These are phyloP conservation scores for Gobius niger DNA, from an alignment of 2,113 vertebrate species.

Conservation along the genomic window DNA sequence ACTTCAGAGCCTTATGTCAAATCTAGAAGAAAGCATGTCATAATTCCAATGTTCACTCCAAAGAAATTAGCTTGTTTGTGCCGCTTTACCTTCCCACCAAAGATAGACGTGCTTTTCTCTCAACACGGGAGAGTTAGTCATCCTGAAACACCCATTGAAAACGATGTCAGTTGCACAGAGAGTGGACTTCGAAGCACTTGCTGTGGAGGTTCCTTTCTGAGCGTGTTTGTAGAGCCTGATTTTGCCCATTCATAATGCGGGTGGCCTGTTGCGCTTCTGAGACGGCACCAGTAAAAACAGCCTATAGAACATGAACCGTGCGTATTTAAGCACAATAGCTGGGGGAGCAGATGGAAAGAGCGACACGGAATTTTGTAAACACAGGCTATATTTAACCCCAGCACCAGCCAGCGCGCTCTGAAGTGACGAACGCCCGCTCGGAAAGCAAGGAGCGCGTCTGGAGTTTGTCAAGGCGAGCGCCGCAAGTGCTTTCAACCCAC, in stretches of 20 bases:
- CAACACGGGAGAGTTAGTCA: too few species aligned
- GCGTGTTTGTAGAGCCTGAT: neutral
- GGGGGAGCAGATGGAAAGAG: slow-evolving; percentile 30
- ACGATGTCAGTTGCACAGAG: too few species aligned
- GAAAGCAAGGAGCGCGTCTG: neutral
- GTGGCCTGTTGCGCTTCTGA: neutral
- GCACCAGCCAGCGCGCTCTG: slow-evolving; percentile 18
- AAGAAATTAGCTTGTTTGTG: too few species aligned
- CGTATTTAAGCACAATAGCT: neutral
- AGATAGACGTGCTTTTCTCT: too few species aligned
- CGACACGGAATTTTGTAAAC: slow-evolving; percentile 45
- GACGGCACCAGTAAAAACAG: neutral
- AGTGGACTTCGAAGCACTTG: too few species aligned
- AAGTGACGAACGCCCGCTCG: slow-evolving; percentile 26
- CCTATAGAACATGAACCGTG: neutral
- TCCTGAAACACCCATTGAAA: too few species aligned
- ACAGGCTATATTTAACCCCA: slow-evolving; percentile 53
- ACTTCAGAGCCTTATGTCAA: too few species aligned
- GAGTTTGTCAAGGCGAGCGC: slow-evolving; percentile 20
- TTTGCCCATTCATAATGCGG: neutral
- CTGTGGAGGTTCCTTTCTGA: neutral
- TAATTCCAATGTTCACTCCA: too few species aligned
- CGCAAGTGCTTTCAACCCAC: slow-evolving; percentile 44
- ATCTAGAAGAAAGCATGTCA: too few species aligned
- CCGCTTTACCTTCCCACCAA: too few species aligned